These are phyloP conservation scores for Cordilura impudica DNA, from an alignment of 2,888 invertebrate genomes.

Conservation along the genomic window DNA sequence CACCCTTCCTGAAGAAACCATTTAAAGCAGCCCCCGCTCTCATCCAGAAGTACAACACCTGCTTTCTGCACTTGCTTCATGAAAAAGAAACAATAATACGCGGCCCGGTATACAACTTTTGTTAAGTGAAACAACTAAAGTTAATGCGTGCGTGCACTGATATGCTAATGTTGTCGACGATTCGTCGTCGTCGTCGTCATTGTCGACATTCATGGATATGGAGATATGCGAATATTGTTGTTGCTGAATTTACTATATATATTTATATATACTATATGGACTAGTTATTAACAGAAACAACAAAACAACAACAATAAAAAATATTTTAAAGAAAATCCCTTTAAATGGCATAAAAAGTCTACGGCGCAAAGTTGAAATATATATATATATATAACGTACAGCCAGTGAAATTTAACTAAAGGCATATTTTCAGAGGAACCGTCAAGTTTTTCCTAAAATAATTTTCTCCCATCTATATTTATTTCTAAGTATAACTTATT, in stretches of 20 bases:
- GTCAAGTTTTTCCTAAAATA: no score
- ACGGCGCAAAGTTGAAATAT: slow-evolving; percentile 29
- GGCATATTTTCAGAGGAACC: not conserved
- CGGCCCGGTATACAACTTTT: slow-evolving; percentile 26
- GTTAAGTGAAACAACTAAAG: slow-evolving; percentile 10
- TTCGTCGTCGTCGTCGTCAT: slow-evolving; percentile 42
- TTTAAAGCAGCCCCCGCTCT: slow-evolving; percentile 27
- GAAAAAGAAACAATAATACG: slow-evolving; percentile 4
- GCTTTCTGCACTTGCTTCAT: slow-evolving; percentile 46
- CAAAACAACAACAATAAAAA: not conserved
- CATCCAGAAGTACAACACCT: slow-evolving; percentile 38
- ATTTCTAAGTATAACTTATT: no score
- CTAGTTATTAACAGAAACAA: no score
- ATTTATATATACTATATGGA: not conserved
- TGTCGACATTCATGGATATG: slow-evolving; percentile 13
- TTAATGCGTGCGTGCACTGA: slow-evolving; percentile 60
- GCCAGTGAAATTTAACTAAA: not conserved
- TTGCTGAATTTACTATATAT: not conserved
- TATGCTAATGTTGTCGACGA: slow-evolving; percentile 58
- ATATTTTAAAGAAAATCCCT: not conserved
- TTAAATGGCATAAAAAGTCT: slow-evolving; percentile 3
- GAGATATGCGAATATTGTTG: not conserved
- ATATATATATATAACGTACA: no score
- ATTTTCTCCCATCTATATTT: no score
- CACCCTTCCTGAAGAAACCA: slow-evolving; percentile 8